Evolutionary conservation across 2,888 invertebrate species (phyloP).

Genomic region (Thera britannica): DNA sequence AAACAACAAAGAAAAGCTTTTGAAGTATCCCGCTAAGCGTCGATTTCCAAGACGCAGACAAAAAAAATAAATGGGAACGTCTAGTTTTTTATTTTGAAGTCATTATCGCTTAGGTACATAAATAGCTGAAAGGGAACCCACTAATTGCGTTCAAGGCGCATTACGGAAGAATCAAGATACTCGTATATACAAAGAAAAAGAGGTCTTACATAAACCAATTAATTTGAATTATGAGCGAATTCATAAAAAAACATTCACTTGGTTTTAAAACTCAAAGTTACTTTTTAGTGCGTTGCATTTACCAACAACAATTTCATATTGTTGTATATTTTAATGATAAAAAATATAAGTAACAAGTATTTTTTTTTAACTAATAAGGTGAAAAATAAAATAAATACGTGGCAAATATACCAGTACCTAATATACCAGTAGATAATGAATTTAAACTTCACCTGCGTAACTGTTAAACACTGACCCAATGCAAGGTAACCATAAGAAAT

Average conservation of each 20-base stretch:
- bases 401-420: neutral
- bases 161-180: neutral
- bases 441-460: neutral
- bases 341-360: too few species aligned
- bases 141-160: conserved; percentile 6
- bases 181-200: neutral
- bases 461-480: neutral
- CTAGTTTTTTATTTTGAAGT: conserved; percentile 3
- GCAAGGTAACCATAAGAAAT: conserved; percentile 1
- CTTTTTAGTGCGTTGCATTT: too few species aligned
- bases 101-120: conserved; percentile 10
- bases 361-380: too few species aligned
- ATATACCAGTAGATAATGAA: neutral
- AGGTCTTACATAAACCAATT: too few species aligned
- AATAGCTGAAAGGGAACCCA: conserved; percentile 12
- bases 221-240: too few species aligned
- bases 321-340: too few species aligned
- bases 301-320: too few species aligned
- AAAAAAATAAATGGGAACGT: conserved; percentile 10
- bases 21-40: conserved; percentile 9
- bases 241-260: too few species aligned
- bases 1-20: neutral
- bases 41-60: neutral
- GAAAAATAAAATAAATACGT: neutral
- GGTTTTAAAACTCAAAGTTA: too few species aligned